Evolutionary conservation across 2,113 vertebrate genomes (phyloP), one percentile per base, ranked within the genome.

Genomic region (Sialia sialis): DNA sequence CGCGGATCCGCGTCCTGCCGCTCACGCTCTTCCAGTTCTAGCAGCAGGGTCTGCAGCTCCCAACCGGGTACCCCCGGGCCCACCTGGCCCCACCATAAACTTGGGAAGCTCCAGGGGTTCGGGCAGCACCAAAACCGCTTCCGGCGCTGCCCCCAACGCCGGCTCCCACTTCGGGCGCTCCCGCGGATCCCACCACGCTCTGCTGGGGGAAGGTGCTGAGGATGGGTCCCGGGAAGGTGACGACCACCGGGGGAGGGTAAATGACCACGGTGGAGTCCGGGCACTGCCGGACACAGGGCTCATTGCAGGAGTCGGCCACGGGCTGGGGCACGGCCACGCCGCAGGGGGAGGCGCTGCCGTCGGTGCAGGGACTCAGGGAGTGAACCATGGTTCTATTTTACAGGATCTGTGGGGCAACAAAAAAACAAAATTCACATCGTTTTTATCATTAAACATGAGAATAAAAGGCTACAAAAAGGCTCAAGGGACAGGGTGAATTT

Each of bases 161-260:
- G 1, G 48, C 18, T 17, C 15, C 89, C 1, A 89, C 56, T 30
- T 82, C 89, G 5, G 96, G 95, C 9, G 34, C 46, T 46, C 96
- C 96, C 0, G 4, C 36, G 0, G 96, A 94, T 11, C 94, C 95
- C 87, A 95, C 89, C 1, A 10, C 0, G 10, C 91, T 96, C 56
- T 95, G 91, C 84, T 95, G 94, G 0, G 95, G 93, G 78, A 94
- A 97, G 46, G 89, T 95, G 94, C 58, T 95, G 70, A 97, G 93
- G 82, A 97, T 95, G 1, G 96, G 91, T 32, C 96, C 96, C 1
- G 96, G 96, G 36, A 97, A 20, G 70, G 96, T 97, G 38, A 97
- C 84, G 0, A 95, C 81, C 74, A 95, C 87, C 0, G 95, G 84
- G 0, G 94, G 95, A 16, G 95, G 95, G 39, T 74, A 91, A 8